Evolutionary conservation across 1,140 invertebrate species (phyloP), one percentile per base, ranked within the genome.

Genomic region (Delia radicum): DNA sequence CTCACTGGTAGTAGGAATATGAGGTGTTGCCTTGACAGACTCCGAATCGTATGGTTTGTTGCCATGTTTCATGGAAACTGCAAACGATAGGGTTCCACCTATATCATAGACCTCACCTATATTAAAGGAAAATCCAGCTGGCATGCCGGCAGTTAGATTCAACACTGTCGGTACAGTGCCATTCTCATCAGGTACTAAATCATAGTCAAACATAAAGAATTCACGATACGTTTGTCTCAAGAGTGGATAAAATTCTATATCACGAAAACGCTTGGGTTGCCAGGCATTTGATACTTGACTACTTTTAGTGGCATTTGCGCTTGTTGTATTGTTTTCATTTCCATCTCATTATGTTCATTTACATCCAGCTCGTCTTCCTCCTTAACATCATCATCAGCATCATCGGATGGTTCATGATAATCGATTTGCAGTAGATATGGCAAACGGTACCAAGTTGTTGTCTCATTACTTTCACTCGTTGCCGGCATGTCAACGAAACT

Each of bases 161-260:
- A 93, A 82, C 2, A 91, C 80, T 29, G 88, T 88, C 0, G 91
- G 89, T 28, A 90, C 88, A 73, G 91, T 83, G 76, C 89, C 89
- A 71, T 92, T 88, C 46, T 81, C 82, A 48, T 88, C 88, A 0
- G 87, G 86, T 0, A 90, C 83, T 74, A 93, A 82, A 75, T 92
- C 91, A 78, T 91, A 94, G 33, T 92, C 91, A 78, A 91, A 93
- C 12, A 90, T 87, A 79, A 93, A 94, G 79, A 92, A 93, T 62
- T 92, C 90, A 15, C 90, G 89, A 78, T 89, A 90, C 1, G 91
- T 90, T 77, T 91, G 91, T n/a, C 91, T 87, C 76, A 90, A 87
- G 62, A 94, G 83, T n/a, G 88, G 83, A 73, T 79, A 88, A 81
- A 81, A 87, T 74, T 83, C 87, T 79, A 84, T 86, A 61, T 80